Evolutionary conservation across 2,113 vertebrate species (phyloP), one percentile per base, ranked within the genome.

Genomic region (Reinhardtius hippoglossoides): DNA sequence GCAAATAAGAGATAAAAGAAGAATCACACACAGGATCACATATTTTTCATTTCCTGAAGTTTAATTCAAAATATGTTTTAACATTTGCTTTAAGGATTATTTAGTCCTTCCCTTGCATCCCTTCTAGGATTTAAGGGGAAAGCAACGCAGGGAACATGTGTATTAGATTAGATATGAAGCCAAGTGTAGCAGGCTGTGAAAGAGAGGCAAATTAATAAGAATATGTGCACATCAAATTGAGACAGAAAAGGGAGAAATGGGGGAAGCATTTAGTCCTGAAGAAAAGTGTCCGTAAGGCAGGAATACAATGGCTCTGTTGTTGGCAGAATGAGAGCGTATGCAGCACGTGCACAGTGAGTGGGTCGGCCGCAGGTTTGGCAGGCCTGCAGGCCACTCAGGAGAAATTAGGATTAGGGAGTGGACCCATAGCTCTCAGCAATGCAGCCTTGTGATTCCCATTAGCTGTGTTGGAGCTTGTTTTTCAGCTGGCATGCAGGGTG

Each of bases 401-500:
- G 82, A 84, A 80, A 82, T 82, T 69, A 72, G 82, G 82, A 86
- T 88, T 80, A 87, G 81, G 78, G 76, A 55, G 76, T 67, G 80
- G 88, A 85, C 80, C 87, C 73, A 59, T 20, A 67, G 62, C 70
- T 66, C 78, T 66, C 66, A 73, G 82, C 75, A 75, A 69, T 61
- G 83, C 68, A 83, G 78, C 77, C 88, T 88, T 86, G 76, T 86
- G 86, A 88, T 84, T 89, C 73, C 79, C 75, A 87, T 92, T 89
- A 92, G 81, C 75, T 48, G 57, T 63, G 82, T 76, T 72, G 63
- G 66, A 76, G 84, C 74, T 77, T 76, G 76, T 77, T 71, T 81
- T 24, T 78, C 52, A 67, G 24, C 40, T 50, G 81, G 72, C 73
- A 35, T 66, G 58, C 56, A 56, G 65, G 42, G 56, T 3, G 56